A percentile compares a stretch with the other conserved stretches of the same genome.
Conservation (phyloP, 1,140 invertebrate species). For the Drosophila mauritiana region DNA sequence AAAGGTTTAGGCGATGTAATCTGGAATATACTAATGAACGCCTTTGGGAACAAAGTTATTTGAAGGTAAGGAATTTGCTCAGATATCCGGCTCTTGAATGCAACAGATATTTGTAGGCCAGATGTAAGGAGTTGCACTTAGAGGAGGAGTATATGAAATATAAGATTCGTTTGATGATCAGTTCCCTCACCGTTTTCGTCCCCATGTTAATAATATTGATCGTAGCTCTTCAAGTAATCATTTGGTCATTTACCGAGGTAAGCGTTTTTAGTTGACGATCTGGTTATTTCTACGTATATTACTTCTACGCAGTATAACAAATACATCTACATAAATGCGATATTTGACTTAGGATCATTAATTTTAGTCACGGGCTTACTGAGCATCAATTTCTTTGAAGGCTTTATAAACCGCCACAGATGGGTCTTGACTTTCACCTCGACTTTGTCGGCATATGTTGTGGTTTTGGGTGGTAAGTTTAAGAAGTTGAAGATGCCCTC, state of each 20-base stretch:
- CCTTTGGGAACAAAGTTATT: not conserved
- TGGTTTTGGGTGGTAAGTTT: conserved; percentile 57
- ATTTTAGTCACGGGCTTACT: conserved; percentile 81
- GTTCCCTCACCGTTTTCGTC: conserved; percentile 36
- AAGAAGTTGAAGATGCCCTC: no score
- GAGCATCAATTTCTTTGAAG: conserved; percentile 84
- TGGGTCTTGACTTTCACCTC: conserved; percentile 85
- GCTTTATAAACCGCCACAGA: conserved; percentile 74
- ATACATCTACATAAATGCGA: conserved; percentile 18
- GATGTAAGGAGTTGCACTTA: conserved; percentile 36
- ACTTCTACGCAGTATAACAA: conserved; percentile 7
- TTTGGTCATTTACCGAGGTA: conserved; percentile 8
- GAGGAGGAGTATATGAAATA: conserved; percentile 42
- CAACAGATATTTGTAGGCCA: conserved; percentile 16
- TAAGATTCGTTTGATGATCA: conserved; percentile 33
- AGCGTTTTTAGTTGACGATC: not conserved
- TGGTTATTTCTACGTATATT: not conserved
- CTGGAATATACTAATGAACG: not conserved
- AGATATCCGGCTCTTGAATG: no score
- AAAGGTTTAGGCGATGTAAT: not conserved
- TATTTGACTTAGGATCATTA: conserved; percentile 27
- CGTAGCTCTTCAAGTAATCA: not conserved
- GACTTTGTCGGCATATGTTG: conserved; percentile 67
- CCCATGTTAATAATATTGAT: conserved; percentile 10
- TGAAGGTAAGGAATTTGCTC: not conserved